A percentile compares a stretch with the other conserved stretches of the same genome.
Conservation (phyloP, 2,888 invertebrate species). For the Mystacides longicornis region DNA sequence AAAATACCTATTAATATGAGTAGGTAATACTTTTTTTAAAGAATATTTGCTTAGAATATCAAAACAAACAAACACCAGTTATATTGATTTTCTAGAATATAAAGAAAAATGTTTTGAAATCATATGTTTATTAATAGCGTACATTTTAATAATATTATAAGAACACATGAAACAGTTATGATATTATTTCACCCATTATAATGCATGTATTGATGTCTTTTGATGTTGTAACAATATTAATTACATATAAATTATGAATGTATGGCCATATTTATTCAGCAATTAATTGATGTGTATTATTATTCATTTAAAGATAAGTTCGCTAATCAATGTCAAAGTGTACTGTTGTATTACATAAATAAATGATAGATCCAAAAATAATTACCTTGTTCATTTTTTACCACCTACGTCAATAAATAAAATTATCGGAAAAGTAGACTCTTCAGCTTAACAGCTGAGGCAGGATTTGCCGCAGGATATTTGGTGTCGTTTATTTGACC, state of each 20-base stretch:
- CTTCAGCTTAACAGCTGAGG: too few species aligned
- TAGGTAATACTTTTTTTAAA: too few species aligned
- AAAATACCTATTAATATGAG: neutral
- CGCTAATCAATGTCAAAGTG: constrained; percentile 49
- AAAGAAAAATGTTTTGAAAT: neutral
- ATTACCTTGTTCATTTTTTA: too few species aligned
- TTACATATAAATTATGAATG: constrained; percentile 9
- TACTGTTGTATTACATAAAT: constrained; percentile 50
- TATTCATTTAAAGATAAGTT: constrained; percentile 29
- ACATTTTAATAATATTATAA: neutral
- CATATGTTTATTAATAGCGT: neutral
- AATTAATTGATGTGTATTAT: constrained; percentile 21
- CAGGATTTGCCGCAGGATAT: too few species aligned
- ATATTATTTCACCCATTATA: neutral
- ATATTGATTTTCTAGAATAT: neutral
- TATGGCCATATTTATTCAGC: constrained; percentile 19
- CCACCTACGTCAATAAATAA: too few species aligned
- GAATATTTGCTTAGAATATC: too few species aligned
- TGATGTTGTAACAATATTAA: constrained; percentile 4
- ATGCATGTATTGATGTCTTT: neutral
- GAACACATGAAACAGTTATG: neutral
- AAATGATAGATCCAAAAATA: too few species aligned
- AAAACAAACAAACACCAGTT: too few species aligned
- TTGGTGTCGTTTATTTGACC: too few species aligned
- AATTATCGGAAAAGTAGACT: too few species aligned